Evolutionary conservation across 2,888 invertebrate genomes (phyloP), one percentile per base, ranked within the genome.

Genomic region (Agriopis leucophaearia): DNA sequence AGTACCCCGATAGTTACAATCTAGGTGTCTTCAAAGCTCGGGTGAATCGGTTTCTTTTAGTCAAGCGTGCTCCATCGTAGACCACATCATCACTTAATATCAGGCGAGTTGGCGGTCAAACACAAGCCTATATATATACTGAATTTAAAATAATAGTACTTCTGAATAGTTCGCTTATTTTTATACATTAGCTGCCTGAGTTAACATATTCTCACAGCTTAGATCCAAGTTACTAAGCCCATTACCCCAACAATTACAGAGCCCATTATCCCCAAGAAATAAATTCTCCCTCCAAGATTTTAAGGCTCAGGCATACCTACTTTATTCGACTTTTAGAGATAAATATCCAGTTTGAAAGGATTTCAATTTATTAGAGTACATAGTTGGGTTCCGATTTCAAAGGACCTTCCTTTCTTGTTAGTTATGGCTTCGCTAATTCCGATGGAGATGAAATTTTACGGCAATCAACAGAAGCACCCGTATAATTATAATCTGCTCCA

Each of bases 291-390:
- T 42, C 18, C 44, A 44, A 35, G 57, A 44, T 6, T 56, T 42
- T 42, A 13, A 18, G 44, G 55, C 54, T 18, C 7, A 0, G 45
- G 45, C 45, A 15, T 45, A 15, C 42, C 10, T 27, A 44, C 44
- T 56, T 45, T 45, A 35, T 57, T 44, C 27, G 35, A 40, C 27
- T 59, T 65, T 42, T 40, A 47, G 52, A 58, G 65, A 60, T 58
- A 59, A 27, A 10, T 48, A 38, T 40, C 27, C 27, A 57, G 54
- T 27, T 64, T 51, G 50, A 68, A 64, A 44, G 40, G 50, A 68
- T 68, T 68, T 60, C 55, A 68, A 68, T 68, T 64, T 68, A 42
- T 63, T 55, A 47, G 63, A 64, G 63, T 55, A 63, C 54, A 55
- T 57, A 58, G 56, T 52, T n/a, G 57, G 51, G 40, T 51, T 58